Conservation (phyloP, 2,797 vertebrate species). For the Acanthis flammea region DNA sequence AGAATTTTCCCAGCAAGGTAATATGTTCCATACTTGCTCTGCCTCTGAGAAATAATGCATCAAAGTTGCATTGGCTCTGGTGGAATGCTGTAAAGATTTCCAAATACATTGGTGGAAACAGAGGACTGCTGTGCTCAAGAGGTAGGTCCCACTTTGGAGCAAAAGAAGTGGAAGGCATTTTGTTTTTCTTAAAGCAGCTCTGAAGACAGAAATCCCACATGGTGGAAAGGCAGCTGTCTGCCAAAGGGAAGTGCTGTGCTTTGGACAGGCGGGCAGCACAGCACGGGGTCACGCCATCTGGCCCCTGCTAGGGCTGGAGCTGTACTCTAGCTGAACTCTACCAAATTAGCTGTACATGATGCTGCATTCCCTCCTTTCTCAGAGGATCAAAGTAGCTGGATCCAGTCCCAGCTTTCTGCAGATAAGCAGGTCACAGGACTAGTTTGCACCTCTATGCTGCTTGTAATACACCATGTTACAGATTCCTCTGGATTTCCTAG, state of each 20-base stretch:
- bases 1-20: constrained; percentile 58
- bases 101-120: constrained; percentile 23
- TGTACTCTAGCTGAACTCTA: constrained; percentile 74
- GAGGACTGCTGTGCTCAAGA: constrained; percentile 27
- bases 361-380: constrained; percentile 68
- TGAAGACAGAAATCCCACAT: neutral
- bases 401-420: constrained; percentile 59
- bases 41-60: constrained; percentile 30
- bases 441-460: constrained; percentile 65
- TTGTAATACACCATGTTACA: constrained; percentile 51
- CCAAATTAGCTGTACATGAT: constrained; percentile 73
- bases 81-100: constrained; percentile 55
- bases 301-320: neutral
- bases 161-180: neutral
- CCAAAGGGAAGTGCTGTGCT: neutral
- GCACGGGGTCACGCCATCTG: constrained; percentile 6
- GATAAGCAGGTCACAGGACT: constrained; percentile 80
- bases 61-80: neutral
- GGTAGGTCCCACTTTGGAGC: neutral
- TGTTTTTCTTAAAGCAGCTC: neutral
- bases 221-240: neutral
- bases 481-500: constrained; percentile 69
- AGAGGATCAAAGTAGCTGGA: constrained; percentile 75
- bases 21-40: constrained; percentile 66
- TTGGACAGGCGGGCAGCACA: neutral